A percentile compares a stretch with the other conserved stretches of the same genome.
Conservation (phyloP, 2,797 vertebrate genomes). For the Delichon dasypus region DNA sequence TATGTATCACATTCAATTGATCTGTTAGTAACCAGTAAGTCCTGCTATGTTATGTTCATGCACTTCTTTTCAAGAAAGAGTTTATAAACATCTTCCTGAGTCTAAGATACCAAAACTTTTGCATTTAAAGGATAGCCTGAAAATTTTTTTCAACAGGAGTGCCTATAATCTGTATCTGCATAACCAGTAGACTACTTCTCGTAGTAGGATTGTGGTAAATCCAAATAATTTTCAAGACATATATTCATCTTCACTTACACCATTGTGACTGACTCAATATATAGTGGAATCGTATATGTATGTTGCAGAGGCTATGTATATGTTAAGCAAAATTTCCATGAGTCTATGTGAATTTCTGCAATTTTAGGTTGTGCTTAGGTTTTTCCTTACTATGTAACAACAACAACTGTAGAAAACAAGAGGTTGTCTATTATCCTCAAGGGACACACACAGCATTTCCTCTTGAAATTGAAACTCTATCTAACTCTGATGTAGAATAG, state of each 20-base stretch:
- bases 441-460: conserved; percentile 29
- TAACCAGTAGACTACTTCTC: background rate
- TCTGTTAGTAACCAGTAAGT: background rate
- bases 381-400: conserved; percentile 39
- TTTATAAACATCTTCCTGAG: background rate
- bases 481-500: conserved; percentile 59
- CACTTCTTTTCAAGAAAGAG: background rate
- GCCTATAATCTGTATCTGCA: conserved; percentile 23
- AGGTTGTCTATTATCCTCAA: background rate
- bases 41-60: background rate
- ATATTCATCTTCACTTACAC: conserved; percentile 35
- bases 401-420: conserved; percentile 40
- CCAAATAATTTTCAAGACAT: conserved; percentile 45
- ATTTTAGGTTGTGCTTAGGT: conserved; percentile 55
- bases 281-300: background rate
- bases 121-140: conserved; percentile 21
- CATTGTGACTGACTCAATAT: background rate
- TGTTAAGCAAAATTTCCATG: conserved; percentile 10
- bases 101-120: background rate
- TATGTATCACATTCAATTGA: background rate
- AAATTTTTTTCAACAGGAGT: conserved; percentile 2
- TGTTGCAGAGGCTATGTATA: background rate
- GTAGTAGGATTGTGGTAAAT: background rate
- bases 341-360: conserved; percentile 16
- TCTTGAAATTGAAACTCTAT: conserved; percentile 59